Percentiles rank a stretch among this genome's conserved stretches.
These are phyloP conservation scores for Plectropomus leopardus DNA, from an alignment of 2,113 vertebrate genomes.

Conservation along the genomic window DNA sequence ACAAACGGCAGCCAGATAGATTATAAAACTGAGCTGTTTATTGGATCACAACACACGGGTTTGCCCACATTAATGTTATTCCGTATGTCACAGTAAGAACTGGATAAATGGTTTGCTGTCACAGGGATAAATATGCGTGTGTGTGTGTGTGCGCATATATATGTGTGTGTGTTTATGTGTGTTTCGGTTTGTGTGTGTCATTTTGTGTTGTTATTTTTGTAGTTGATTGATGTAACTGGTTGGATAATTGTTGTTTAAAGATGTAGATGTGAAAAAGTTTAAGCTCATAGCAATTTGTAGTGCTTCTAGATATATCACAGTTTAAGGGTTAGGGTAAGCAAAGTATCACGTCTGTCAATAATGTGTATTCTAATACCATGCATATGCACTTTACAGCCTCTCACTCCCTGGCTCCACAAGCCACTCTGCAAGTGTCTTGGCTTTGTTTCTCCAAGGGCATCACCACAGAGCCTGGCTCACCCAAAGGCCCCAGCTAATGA, in stretches of 20 bases:
- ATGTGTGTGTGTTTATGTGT: neutral
- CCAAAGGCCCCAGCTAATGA: conserved; percentile 71
- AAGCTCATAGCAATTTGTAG: too few species aligned
- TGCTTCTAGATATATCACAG: neutral
- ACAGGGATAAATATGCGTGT: conserved; percentile 9
- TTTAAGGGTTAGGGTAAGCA: too few species aligned
- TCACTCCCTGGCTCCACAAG: conserved; percentile 2
- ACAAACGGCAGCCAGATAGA: conserved; percentile 58
- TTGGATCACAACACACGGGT: conserved; percentile 59
- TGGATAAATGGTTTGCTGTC: conserved; percentile 17
- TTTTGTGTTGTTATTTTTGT: neutral
- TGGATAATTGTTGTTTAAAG: neutral
- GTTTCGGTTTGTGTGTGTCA: neutral
- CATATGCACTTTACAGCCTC: conserved; percentile 16
- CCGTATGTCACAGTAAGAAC: conserved; percentile 50
- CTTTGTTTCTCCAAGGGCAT: conserved; percentile 62
- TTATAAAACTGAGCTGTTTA: conserved; percentile 66
- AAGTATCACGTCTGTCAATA: conserved; percentile 1
- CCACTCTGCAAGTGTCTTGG: conserved; percentile 13
- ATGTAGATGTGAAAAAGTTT: neutral
- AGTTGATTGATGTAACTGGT: neutral
- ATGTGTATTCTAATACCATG: neutral
- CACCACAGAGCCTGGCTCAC: conserved; percentile 36
- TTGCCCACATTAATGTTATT: conserved; percentile 53
- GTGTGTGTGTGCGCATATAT: neutral